A percentile compares a stretch with the other conserved stretches of the same genome.
Evolutionary conservation across 2,888 invertebrate species (phyloP).

Genomic region (Phlogophora meticulosa): DNA sequence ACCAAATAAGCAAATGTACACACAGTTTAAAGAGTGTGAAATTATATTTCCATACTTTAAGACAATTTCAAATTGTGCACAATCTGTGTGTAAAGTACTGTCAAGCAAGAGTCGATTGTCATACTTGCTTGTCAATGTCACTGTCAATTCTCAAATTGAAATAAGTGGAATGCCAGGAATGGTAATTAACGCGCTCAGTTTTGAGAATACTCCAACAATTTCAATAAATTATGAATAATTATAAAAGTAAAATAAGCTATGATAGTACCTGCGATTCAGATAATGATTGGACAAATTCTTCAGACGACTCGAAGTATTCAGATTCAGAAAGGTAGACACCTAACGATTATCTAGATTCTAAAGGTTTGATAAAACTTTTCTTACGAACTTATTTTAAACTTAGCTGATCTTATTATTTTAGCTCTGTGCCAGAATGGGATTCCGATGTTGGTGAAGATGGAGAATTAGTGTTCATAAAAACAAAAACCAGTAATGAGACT

Average conservation of each 20-base stretch:
- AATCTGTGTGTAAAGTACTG: too few relatives aligned
- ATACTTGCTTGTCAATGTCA: too few relatives aligned
- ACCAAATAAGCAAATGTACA: too few relatives aligned
- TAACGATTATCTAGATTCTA: background rate
- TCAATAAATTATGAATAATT: slow-evolving; percentile 73
- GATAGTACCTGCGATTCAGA: slow-evolving; percentile 86
- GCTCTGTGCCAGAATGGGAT: slow-evolving; percentile 94
- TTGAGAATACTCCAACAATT: background rate
- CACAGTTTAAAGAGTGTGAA: too few relatives aligned
- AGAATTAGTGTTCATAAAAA: slow-evolving; percentile 93
- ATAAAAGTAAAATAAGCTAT: slow-evolving; percentile 76
- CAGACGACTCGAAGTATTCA: slow-evolving; percentile 90
- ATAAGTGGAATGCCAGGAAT: too few relatives aligned
- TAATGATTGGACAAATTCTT: slow-evolving; percentile 87
- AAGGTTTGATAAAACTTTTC: background rate
- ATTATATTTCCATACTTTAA: too few relatives aligned
- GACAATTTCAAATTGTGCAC: too few relatives aligned
- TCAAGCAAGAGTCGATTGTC: too few relatives aligned
- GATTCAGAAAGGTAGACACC: slow-evolving; percentile 92
- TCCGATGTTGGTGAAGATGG: slow-evolving; percentile 92
- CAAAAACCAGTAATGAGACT: slow-evolving; percentile 74
- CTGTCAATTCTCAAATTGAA: too few relatives aligned
- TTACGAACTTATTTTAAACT: background rate
- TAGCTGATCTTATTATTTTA: slow-evolving; percentile 68
- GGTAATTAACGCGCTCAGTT: background rate